phyloP scores from a whole-genome alignment of 92 coral and sea anemone genomes.

The Phenganax marumi region DNA sequence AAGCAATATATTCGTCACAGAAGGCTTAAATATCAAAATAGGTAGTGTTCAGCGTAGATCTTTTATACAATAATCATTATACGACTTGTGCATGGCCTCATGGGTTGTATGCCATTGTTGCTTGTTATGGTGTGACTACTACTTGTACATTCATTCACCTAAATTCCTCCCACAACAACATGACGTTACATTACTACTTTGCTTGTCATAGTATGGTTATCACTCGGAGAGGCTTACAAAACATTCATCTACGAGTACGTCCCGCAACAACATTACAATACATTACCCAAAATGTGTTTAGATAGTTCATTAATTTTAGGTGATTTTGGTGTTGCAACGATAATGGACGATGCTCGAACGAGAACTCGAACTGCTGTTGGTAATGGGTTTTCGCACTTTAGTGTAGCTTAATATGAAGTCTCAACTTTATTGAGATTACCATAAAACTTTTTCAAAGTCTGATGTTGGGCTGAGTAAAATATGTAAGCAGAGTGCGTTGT shows the following conservation, averaged over 20 bases:
- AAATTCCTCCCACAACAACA: neutral
- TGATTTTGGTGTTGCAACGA: slow-evolving; percentile 99
- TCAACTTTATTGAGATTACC: too few species aligned
- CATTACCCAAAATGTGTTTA: neutral
- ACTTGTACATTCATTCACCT: neutral
- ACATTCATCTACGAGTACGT: neutral
- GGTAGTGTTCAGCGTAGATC: slow-evolving; percentile 52
- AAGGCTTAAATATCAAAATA: slow-evolving; percentile 74
- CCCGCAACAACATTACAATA: neutral
- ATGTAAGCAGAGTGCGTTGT: too few species aligned
- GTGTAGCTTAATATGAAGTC: neutral
- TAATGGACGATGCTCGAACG: slow-evolving; percentile 97
- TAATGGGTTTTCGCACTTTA: slow-evolving; percentile 18
- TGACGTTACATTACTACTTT: neutral
- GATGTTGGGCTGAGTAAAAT: too few species aligned
- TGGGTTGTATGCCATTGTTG: too few species aligned
- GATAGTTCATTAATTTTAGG: slow-evolving; percentile 52
- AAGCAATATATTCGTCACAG: slow-evolving; percentile 89
- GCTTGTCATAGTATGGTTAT: neutral
- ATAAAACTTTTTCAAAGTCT: too few species aligned
- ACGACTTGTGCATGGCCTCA: too few species aligned
- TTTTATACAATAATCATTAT: too few species aligned
- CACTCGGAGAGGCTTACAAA: too few species aligned
- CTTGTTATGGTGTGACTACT: too few species aligned
- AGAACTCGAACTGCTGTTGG: slow-evolving; percentile 98